Base-by-base conservation (phyloP, 2,113 vertebrate genomes). In the Podocnemis expansa region DNA sequence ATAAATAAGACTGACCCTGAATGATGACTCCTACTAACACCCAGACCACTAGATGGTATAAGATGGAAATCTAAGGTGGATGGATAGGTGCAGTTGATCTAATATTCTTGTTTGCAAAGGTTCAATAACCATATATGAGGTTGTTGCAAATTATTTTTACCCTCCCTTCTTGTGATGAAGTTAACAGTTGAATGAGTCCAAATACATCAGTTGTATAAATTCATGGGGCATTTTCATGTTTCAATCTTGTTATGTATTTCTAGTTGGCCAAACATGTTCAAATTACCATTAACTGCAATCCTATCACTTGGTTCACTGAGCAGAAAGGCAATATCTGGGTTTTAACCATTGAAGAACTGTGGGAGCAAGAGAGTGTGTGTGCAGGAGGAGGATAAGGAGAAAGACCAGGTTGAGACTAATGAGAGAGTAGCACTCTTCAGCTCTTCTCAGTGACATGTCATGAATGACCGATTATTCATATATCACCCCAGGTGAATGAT, bases 231-330 rank as follows among this genome's bases (percentile, higher is more conserved):
- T 98, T 98, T 98, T 98, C 97, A 96, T 97, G 98, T 98, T 98
- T 98, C 98, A 97, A 96, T 98, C 98, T 98, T 96, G 96, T 98
- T 98, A 97, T 91, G 96, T 96, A 96, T 98, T 98, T 98, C 98
- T 97, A 98, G 98, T 97, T 98, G 98, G 98, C 97, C 98, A 98
- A 96, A 98, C 97, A 96, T 97, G 97, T 97, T 97, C 97, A 97
- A 98, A 98, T 98, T 98, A 95, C 97, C 97, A 97, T 98, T 98
- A 98, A 97, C 97, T 96, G 94, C 97, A 98, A 98, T 98, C 96
- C 98, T 95, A 98, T 98, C 98, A 97, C 96, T 96, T 97, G 97
- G 98, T 98, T 98, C 98, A 96, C 93, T 97, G 97, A 96, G 97
- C 97, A 97, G 95, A 95, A 98, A 98, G 96, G 96, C 96, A 97